phyloP scores from a whole-genome alignment of 2,888 invertebrate genomes.

The Rosalia funebris region DNA sequence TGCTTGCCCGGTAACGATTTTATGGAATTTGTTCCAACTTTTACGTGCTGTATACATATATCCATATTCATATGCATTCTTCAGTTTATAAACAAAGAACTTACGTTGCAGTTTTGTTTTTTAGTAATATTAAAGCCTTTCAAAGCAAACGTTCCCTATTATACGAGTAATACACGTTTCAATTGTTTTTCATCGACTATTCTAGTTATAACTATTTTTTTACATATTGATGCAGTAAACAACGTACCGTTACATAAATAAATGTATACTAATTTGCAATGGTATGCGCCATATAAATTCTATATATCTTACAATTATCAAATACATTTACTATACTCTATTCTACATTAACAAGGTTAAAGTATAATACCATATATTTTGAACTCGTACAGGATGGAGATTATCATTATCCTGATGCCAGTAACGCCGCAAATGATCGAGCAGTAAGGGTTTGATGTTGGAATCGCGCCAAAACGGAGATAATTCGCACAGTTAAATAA shows the following conservation, averaged over 20 bases:
- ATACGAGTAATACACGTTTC: too few species aligned
- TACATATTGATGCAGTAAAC: too few species aligned
- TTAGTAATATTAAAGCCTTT: too few species aligned
- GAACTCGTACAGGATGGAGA: background rate
- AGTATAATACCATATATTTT: background rate
- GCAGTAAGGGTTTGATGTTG: background rate
- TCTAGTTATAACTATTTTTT: too few species aligned
- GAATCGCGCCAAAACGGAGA: background rate
- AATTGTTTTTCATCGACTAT: too few species aligned
- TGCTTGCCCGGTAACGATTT: too few species aligned
- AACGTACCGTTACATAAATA: background rate
- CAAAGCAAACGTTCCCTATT: too few species aligned
- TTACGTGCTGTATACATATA: too few species aligned
- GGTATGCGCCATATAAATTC: background rate
- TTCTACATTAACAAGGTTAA: background rate
- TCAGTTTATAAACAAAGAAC: too few species aligned
- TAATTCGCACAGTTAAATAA: background rate
- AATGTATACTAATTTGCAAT: background rate
- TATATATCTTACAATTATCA: background rate
- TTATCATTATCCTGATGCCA: background rate
- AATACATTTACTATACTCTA: background rate
- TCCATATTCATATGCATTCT: too few species aligned
- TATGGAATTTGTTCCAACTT: too few species aligned
- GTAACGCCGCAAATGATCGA: background rate
- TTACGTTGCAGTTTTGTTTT: too few species aligned